Percentiles rank a stretch among this genome's conserved stretches.
These are phyloP conservation scores for Hippoglossus stenolepis DNA, from an alignment of 2,113 vertebrate genomes.

Conservation along the genomic window DNA sequence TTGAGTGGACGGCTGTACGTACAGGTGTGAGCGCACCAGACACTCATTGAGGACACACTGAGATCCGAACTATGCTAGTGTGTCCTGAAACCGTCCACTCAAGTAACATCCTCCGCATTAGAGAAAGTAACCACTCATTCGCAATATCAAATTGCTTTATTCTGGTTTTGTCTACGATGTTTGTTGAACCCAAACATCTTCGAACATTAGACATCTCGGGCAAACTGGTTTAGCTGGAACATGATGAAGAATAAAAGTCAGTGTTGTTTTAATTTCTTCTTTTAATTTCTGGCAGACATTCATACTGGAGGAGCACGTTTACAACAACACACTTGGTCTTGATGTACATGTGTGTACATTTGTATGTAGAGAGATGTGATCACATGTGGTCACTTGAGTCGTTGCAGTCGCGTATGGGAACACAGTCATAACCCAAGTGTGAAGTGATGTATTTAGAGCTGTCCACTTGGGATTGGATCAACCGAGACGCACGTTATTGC, in stretches of 20 bases:
- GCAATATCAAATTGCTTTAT: neutral
- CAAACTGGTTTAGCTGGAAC: neutral
- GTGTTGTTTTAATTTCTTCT: too few relatives aligned
- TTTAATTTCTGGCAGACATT: too few relatives aligned
- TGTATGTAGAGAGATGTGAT: neutral
- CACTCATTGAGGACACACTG: too few relatives aligned
- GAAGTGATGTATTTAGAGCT: neutral
- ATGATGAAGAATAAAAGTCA: neutral
- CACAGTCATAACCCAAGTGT: neutral
- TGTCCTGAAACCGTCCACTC: too few relatives aligned
- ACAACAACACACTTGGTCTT: too few relatives aligned
- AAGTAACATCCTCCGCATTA: neutral
- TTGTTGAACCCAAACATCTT: neutral
- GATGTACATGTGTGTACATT: too few relatives aligned
- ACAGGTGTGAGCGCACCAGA: too few relatives aligned
- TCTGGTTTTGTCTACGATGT: neutral
- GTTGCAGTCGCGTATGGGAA: neutral
- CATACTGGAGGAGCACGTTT: too few relatives aligned
- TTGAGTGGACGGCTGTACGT: neutral
- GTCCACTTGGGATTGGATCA: neutral
- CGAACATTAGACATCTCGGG: neutral
- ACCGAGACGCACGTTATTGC: neutral
- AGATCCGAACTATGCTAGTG: too few relatives aligned
- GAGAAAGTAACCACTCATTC: neutral
- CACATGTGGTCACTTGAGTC: neutral